Conservation (phyloP, 2,888 invertebrate genomes). For the Trilocha varians region DNA sequence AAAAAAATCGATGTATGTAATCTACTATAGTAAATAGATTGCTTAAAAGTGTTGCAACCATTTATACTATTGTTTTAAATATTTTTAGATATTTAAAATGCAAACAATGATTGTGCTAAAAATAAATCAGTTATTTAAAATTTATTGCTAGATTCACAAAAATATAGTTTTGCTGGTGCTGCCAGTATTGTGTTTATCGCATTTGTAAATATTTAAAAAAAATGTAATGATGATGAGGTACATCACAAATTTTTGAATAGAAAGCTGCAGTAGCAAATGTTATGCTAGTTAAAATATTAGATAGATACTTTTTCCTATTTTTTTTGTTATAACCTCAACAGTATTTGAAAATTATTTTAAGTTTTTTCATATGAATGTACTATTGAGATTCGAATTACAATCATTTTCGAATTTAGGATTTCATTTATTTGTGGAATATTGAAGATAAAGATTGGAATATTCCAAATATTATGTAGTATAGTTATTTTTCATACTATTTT, state of each 20-base stretch:
- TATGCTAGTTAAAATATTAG: neutral
- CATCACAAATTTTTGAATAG: conserved; percentile 5
- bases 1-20: too few relatives aligned
- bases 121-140: conserved; percentile 15
- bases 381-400: too few relatives aligned
- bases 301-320: conserved; percentile 1
- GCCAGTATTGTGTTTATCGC: conserved; percentile 21
- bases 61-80: conserved; percentile 18
- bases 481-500: too few relatives aligned
- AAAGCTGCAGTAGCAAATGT: conserved; percentile 1
- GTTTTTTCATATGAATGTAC: too few relatives aligned
- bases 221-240: neutral
- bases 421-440: too few relatives aligned
- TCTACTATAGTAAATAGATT: too few relatives aligned
- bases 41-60: too few relatives aligned
- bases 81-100: conserved; percentile 42
- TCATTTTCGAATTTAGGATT: too few relatives aligned
- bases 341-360: too few relatives aligned
- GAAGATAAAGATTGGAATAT: too few relatives aligned
- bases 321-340: too few relatives aligned
- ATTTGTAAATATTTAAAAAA: neutral
- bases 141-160: conserved; percentile 18
- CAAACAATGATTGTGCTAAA: conserved; percentile 42
- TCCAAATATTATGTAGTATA: too few relatives aligned
- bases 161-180: conserved; percentile 25